phyloP scores from a whole-genome alignment of 2,888 invertebrate genomes.

The Caenorhabditis drosophilae region DNA sequence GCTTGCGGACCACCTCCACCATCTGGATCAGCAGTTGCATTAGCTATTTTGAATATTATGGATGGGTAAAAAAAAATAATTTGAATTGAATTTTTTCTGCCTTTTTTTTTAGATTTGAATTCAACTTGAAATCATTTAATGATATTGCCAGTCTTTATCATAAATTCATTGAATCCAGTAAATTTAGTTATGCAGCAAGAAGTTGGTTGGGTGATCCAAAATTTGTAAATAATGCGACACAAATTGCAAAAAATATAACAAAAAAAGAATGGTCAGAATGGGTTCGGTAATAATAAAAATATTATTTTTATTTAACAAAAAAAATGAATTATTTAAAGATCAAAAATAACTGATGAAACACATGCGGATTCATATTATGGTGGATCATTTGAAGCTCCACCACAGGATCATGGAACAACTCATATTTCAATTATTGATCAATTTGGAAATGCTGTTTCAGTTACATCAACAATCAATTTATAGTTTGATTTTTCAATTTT shows the following conservation, averaged over 20 bases:
- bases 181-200: conserved; percentile 78
- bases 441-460: conserved; percentile 89
- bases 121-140: conserved; percentile 40
- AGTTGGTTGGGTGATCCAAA: conserved; percentile 76
- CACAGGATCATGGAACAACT: conserved; percentile 83
- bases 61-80: no score
- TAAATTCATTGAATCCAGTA: conserved; percentile 84
- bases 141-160: conserved; percentile 77
- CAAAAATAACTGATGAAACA: conserved; percentile 55
- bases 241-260: conserved; percentile 61
- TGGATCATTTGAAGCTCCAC: conserved; percentile 52
- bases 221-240: conserved; percentile 71
- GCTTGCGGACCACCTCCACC: conserved; percentile 85
- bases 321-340: conserved; percentile 21
- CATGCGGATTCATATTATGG: conserved; percentile 66
- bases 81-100: no score
- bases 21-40: conserved; percentile 82
- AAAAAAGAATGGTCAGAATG: conserved; percentile 55
- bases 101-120: conserved; percentile 27
- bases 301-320: no score
- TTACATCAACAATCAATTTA: conserved; percentile 87
- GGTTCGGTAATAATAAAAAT: conserved; percentile 33
- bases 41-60: conserved; percentile 83
- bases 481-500: conserved; percentile 75
- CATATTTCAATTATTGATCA: conserved; percentile 81